Evolutionary conservation across 2,888 invertebrate species (phyloP).

Genomic region (Therioaphis trifolii): DNA sequence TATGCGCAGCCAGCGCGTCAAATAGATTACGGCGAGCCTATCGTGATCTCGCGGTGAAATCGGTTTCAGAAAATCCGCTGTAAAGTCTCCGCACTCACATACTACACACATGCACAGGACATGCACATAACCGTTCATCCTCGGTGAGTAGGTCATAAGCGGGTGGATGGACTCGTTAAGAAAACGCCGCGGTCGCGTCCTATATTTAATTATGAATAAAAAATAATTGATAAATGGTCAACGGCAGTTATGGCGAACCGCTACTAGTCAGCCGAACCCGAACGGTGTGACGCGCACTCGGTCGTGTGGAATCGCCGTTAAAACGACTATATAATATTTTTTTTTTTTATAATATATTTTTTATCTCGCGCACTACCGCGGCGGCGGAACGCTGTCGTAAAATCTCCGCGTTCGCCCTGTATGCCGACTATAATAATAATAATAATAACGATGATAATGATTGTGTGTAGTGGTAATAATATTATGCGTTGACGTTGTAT

Average conservation of each 20-base stretch:
- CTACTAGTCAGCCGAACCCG: neutral
- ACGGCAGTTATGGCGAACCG: neutral
- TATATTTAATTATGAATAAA: slow-evolving; percentile 16
- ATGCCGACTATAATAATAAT: neutral
- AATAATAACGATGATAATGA: too few relatives aligned
- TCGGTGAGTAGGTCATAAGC: neutral
- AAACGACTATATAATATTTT: neutral
- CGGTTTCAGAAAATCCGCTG: neutral
- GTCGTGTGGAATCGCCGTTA: too few relatives aligned
- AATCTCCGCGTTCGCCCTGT: slow-evolving; percentile 29
- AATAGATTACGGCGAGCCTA: too few relatives aligned
- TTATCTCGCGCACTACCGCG: too few relatives aligned
- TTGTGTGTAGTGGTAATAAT: too few relatives aligned
- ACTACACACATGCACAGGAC: too few relatives aligned
- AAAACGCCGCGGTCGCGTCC: slow-evolving; percentile 11
- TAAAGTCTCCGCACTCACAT: too few relatives aligned
- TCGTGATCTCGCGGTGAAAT: slow-evolving; percentile 3
- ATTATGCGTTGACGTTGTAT: neutral
- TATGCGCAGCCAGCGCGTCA: too few relatives aligned
- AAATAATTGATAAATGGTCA: neutral
- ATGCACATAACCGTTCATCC: neutral
- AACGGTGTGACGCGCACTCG: neutral
- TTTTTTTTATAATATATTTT: too few relatives aligned
- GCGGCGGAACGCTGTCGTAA: neutral
- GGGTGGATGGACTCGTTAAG: neutral